Conservation (phyloP, 2,888 invertebrate genomes). For the Conistra vaccinii region DNA sequence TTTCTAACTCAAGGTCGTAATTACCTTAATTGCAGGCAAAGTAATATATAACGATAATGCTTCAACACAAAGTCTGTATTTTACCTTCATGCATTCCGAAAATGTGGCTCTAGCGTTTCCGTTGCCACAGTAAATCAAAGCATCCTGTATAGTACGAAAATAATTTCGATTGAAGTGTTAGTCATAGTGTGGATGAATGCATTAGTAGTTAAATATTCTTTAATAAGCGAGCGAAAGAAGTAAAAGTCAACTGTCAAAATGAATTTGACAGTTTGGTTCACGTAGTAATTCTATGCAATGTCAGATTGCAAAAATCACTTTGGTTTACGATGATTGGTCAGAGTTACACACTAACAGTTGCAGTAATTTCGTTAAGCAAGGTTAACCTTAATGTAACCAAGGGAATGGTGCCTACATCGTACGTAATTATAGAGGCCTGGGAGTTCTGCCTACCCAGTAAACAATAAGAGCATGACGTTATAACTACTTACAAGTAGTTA, state of each 20-base stretch:
- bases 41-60: conserved; percentile 29
- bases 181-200: conserved; percentile 34
- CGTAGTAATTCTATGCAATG: conserved; percentile 9
- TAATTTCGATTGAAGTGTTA: conserved; percentile 56
- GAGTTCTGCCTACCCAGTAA: conserved; percentile 50
- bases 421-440: conserved; percentile 48
- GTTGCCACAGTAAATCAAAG: conserved; percentile 59
- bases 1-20: conserved; percentile 51
- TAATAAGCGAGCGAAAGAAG: not conserved
- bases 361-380: conserved; percentile 38
- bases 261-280: conserved; percentile 15
- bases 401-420: conserved; percentile 18
- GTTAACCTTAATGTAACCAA: conserved; percentile 32
- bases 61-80: conserved; percentile 44
- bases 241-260: conserved; percentile 12
- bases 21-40: conserved; percentile 54
- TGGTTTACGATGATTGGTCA: not conserved
- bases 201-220: conserved; percentile 10
- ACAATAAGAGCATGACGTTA: conserved; percentile 55
- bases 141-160: conserved; percentile 62
- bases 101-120: conserved; percentile 56
- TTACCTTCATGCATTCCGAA: conserved; percentile 59
- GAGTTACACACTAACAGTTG: conserved; percentile 26
- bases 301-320: conserved; percentile 16
- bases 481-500: conserved; percentile 17